Base-by-base conservation (phyloP, 1,140 invertebrate species). In the Wasmannia auropunctata region DNA sequence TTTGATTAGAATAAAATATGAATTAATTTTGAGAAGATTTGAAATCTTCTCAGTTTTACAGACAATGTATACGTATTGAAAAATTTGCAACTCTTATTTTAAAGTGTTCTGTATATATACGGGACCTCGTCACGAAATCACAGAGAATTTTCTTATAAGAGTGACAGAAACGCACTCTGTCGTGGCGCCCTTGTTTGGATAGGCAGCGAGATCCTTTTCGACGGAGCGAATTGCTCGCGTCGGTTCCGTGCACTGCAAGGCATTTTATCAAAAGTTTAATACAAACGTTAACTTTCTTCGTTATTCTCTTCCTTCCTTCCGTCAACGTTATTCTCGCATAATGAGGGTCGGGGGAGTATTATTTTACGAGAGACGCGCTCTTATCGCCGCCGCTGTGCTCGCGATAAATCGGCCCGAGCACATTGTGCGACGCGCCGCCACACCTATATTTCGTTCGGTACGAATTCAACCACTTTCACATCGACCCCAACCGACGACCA, bases 251-350 rank as follows among this genome's bases (percentile, higher is more conserved):
- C 70, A 83, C 84, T 79, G 85, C 49, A 70, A 86, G 90, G 77
- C 84, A 70, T 89, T 87, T 90, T 90, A 90, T 90, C 89, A 91
- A 90, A 92, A 88, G 90, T 92, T 89, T 91, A 87, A 91, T 90
- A 86, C 89, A 87, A 87, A 90, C 85, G 87, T 86, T 93, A 93
- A 93, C 88, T 93, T 93, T 92, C 90, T 92, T 92, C 91, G 91
- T 92, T 92, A 91, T 91, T 88, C 88, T 89, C 91, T 91, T 91
- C 88, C 79, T 83, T 83, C 51, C 86, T 90, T 89, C 88, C 91
- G 88, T 92, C 91, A 93, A 93, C 91, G 92, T 93, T 93, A 92
- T 93, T 93, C 91, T 91, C 88, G 91, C 88, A 93, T 93, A 93
- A 93, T 93, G 90, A 92, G 86, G 86, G 76, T 74, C 74, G 79